These are phyloP conservation scores for Lepidocyrtoides sp. DNA, from an alignment of 2,888 invertebrate species.

Conservation along the genomic window DNA sequence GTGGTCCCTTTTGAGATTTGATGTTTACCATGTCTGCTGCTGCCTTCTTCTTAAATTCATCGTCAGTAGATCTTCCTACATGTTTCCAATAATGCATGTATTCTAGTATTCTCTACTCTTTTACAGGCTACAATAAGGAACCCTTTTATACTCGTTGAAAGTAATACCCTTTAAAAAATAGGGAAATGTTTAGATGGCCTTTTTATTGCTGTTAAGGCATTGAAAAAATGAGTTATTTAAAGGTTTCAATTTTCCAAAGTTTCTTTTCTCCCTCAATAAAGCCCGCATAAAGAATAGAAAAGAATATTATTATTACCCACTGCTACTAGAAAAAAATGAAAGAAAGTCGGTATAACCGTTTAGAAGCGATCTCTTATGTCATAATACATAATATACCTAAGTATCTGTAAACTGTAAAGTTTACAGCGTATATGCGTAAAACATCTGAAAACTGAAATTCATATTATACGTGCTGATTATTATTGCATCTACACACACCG, in stretches of 20 bases:
- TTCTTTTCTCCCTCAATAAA: constrained; percentile 22
- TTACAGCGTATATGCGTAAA: no score
- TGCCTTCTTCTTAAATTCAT: not conserved
- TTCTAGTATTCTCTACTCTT: not conserved
- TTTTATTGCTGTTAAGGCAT: constrained; percentile 62
- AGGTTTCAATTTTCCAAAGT: constrained; percentile 65
- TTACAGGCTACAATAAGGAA: constrained; percentile 9
- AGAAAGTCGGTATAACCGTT: constrained; percentile 22
- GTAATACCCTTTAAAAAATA: constrained; percentile 25
- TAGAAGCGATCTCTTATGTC: not conserved
- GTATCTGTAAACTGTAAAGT: no score
- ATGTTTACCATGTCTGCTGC: constrained; percentile 2
- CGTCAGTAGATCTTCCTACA: not conserved
- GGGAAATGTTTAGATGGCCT: constrained; percentile 39
- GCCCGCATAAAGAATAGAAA: not conserved
- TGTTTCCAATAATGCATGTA: not conserved
- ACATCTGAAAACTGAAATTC: constrained; percentile 28
- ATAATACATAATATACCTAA: no score
- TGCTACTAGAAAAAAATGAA: not conserved
- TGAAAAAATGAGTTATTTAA: constrained; percentile 67
- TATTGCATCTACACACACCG: not conserved
- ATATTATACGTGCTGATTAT: constrained; percentile 41
- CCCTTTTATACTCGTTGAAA: not conserved
- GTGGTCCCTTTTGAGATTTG: constrained; percentile 36
- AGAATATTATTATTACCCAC: not conserved